phyloP scores from a whole-genome alignment of 2,888 invertebrate species.

The Cheilosia grossa region DNA sequence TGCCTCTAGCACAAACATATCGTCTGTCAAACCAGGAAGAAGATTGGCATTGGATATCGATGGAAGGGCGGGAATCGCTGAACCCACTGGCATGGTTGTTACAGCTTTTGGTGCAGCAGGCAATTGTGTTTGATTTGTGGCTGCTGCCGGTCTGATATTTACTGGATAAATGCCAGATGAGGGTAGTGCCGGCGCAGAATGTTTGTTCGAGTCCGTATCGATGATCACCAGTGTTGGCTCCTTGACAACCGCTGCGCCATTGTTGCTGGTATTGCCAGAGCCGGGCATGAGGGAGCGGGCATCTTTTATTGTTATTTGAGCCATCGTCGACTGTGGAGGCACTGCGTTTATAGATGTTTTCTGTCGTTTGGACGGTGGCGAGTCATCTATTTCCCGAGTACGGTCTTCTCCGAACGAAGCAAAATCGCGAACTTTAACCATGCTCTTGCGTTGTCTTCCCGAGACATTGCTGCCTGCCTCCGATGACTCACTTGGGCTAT shows the following conservation, averaged over 20 bases:
- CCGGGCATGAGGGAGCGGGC: constrained; percentile 80
- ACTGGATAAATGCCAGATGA: constrained; percentile 86
- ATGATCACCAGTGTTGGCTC: constrained; percentile 91
- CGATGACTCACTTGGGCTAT: constrained; percentile 80
- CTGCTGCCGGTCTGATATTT: constrained; percentile 85
- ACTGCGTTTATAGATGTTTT: constrained; percentile 65
- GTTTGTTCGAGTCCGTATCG: constrained; percentile 84
- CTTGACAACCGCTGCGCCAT: constrained; percentile 84
- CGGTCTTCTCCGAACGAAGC: constrained; percentile 83
- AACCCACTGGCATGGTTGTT: constrained; percentile 71
- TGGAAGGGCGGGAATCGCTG: constrained; percentile 79
- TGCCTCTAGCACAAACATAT: constrained; percentile 96
- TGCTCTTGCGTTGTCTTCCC: constrained; percentile 83
- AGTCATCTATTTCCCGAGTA: constrained; percentile 84
- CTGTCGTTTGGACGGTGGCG: constrained; percentile 81
- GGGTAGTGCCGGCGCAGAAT: constrained; percentile 76
- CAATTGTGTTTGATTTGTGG: constrained; percentile 83
- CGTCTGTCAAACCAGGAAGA: constrained; percentile 93
- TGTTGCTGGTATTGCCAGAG: constrained; percentile 33
- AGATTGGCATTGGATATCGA: constrained; percentile 85
- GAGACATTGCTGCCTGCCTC: constrained; percentile 76
- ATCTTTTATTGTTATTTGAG: constrained; percentile 82
- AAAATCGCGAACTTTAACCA: constrained; percentile 79
- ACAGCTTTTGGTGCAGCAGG: constrained; percentile 79
- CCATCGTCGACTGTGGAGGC: constrained; percentile 58